A percentile compares a stretch with the other conserved stretches of the same genome.
phyloP scores from a whole-genome alignment of 2,888 invertebrate species.

The Cerastoderma edule region DNA sequence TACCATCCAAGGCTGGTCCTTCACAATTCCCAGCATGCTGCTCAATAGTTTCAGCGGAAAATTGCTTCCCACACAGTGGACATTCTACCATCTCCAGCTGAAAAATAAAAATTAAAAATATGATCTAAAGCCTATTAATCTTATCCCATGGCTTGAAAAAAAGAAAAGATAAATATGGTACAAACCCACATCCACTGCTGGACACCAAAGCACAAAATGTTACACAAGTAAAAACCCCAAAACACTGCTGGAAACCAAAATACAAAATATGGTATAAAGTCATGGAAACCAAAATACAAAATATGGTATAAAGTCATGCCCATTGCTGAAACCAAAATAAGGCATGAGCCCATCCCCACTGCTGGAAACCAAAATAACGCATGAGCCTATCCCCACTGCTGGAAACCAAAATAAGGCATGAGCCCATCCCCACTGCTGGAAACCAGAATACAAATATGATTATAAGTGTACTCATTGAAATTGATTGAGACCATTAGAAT shows the following conservation, averaged over 20 bases:
- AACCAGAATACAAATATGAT: no score
- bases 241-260: neutral
- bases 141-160: neutral
- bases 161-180: neutral
- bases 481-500: no score
- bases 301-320: no score
- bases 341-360: no score
- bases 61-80: constrained; percentile 64
- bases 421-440: no score
- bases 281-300: no score
- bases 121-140: neutral
- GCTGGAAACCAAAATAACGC: no score
- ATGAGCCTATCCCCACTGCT: no score
- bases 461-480: no score
- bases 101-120: neutral
- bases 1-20: constrained; percentile 24
- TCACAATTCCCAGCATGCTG: constrained; percentile 67
- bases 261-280: neutral
- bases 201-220: neutral
- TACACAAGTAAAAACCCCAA: neutral
- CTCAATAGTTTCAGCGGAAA: constrained; percentile 55
- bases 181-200: neutral
- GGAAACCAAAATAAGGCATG: no score
- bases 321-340: no score
- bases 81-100: constrained; percentile 37